Percentiles rank a stretch among this genome's conserved stretches.
These are phyloP conservation scores for Heliconius eleuchia DNA, from an alignment of 1,140 invertebrate genomes.

Conservation along the genomic window DNA sequence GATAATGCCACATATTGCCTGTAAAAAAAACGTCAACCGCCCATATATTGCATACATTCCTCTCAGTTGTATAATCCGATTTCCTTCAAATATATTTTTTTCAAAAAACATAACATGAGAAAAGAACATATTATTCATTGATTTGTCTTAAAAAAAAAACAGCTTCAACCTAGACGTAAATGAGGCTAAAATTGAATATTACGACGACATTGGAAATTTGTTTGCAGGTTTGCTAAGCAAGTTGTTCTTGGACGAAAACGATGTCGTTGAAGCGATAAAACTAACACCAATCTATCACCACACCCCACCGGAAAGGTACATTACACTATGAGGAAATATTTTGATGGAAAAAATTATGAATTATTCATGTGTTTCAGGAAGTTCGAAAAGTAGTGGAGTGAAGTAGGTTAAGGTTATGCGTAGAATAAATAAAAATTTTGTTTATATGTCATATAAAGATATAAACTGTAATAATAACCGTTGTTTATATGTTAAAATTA, in stretches of 20 bases:
- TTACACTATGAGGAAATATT: constrained; percentile 5
- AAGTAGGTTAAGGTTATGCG: neutral
- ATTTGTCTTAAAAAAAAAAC: no score
- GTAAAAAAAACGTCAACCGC: no score
- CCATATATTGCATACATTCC: no score
- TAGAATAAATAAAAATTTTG: neutral
- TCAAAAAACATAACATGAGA: no score
- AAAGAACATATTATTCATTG: no score
- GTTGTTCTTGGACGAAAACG: constrained; percentile 14
- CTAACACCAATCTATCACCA: neutral
- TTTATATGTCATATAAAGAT: neutral
- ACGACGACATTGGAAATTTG: neutral
- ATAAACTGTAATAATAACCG: no score
- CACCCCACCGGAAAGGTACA: neutral
- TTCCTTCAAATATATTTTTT: no score
- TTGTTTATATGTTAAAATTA: no score
- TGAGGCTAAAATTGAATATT: neutral
- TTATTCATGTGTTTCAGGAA: constrained; percentile 1
- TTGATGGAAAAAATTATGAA: constrained; percentile 9
- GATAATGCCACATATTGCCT: no score
- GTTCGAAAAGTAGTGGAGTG: neutral
- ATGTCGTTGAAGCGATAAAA: constrained; percentile 17
- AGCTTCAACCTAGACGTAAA: no score
- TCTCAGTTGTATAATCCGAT: no score
- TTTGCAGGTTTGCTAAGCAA: neutral